These are phyloP conservation scores for Cremastinae sp. DNA, from an alignment of 2,888 invertebrate species.

Conservation along the genomic window DNA sequence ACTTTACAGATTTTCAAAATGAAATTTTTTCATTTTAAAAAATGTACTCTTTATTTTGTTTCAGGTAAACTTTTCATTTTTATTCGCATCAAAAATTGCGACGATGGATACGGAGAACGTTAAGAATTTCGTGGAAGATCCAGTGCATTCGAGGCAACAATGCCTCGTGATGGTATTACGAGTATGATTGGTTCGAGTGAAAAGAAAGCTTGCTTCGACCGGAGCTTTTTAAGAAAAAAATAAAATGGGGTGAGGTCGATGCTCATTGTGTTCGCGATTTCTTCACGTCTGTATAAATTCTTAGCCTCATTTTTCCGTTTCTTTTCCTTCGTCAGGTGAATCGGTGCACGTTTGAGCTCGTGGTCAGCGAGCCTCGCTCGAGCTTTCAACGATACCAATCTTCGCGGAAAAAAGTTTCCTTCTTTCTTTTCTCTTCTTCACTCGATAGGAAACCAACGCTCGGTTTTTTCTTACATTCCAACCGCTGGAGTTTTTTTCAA, in stretches of 20 bases:
- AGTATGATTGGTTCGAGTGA: slow-evolving; percentile 40
- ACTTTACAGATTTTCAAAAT: no score
- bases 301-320: background rate
- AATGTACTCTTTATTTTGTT: no score
- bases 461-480: slow-evolving; percentile 18
- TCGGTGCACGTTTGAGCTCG: slow-evolving; percentile 19
- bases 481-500: slow-evolving; percentile 3
- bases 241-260: slow-evolving; percentile 1
- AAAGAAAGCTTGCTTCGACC: slow-evolving; percentile 51
- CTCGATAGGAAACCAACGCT: background rate
- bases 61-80: background rate
- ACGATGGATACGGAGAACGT: slow-evolving; percentile 17
- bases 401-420: slow-evolving; percentile 1
- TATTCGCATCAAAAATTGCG: slow-evolving; percentile 1
- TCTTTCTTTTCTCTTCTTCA: slow-evolving; percentile 6
- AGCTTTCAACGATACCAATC: background rate
- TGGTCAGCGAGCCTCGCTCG: slow-evolving; percentile 20
- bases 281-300: background rate
- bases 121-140: slow-evolving; percentile 43
- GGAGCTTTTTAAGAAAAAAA: background rate
- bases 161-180: slow-evolving; percentile 56
- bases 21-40: no score
- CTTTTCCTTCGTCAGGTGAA: slow-evolving; percentile 23
- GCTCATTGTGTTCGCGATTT: slow-evolving; percentile 24
- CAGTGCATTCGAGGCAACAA: slow-evolving; percentile 53